A percentile compares a stretch with the other conserved stretches of the same genome.
Evolutionary conservation across 2,113 vertebrate genomes (phyloP).

Genomic region (Accipiter virgatus): DNA sequence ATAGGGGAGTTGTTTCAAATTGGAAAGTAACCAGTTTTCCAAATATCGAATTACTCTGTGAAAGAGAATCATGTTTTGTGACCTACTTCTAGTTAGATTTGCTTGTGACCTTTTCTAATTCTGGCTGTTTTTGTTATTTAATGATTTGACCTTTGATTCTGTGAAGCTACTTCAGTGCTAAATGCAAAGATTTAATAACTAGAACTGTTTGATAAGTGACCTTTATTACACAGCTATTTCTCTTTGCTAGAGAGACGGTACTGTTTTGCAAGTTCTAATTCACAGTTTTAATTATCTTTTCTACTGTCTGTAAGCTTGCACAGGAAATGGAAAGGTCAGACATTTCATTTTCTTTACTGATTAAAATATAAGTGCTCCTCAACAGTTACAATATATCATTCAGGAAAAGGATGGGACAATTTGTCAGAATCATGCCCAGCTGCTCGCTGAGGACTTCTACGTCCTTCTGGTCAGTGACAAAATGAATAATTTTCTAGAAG

Average conservation of each 20-base stretch:
- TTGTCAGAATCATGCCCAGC: conserved; percentile 19
- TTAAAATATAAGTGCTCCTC: conserved; percentile 72
- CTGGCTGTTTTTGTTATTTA: conserved; percentile 77
- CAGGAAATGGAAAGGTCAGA: conserved; percentile 73
- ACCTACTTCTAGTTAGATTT: conserved; percentile 55
- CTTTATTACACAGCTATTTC: conserved; percentile 70
- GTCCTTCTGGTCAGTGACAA: not conserved
- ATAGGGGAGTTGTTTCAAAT: not conserved
- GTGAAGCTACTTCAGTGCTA: conserved; percentile 69
- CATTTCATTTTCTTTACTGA: conserved; percentile 73
- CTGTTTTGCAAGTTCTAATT: conserved; percentile 76
- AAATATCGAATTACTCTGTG: not conserved
- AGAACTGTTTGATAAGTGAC: conserved; percentile 78
- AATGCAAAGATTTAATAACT: conserved; percentile 80
- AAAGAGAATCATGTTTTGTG: conserved; percentile 31
- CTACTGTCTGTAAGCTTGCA: conserved; percentile 74
- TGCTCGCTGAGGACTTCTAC: not conserved
- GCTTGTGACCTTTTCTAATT: conserved; percentile 78
- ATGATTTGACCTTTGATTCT: conserved; percentile 77
- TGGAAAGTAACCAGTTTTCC: not conserved
- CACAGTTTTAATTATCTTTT: conserved; percentile 76
- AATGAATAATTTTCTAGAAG: not conserved
- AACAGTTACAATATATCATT: conserved; percentile 61
- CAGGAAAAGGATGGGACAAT: conserved; percentile 51
- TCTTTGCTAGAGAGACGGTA: conserved; percentile 57